A percentile compares a stretch with the other conserved stretches of the same genome.
These are phyloP conservation scores for Porites rus DNA, from an alignment of 92 coral and sea anemone genomes.

Conservation along the genomic window DNA sequence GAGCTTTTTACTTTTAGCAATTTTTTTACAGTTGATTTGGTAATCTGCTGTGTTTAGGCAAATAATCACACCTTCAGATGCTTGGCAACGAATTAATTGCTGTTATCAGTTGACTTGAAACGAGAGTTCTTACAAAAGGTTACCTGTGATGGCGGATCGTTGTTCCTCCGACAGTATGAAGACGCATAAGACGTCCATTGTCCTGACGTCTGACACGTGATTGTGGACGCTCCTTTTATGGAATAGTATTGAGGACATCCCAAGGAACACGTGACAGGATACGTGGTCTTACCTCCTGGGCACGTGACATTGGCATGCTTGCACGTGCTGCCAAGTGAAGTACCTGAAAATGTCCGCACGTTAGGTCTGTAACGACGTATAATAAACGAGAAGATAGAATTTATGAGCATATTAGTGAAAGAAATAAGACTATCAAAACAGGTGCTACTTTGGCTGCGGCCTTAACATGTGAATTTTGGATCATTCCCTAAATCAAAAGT, in stretches of 20 bases:
- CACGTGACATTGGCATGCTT: constrained; percentile 83
- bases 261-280: constrained; percentile 88
- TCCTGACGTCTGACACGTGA: constrained; percentile 95
- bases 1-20: no score
- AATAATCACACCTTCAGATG: no score
- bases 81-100: no score
- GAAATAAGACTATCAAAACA: no score
- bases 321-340: constrained; percentile 82
- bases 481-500: no score
- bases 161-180: constrained; percentile 92
- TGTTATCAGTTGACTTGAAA: no score
- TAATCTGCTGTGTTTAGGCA: no score
- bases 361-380: background rate
- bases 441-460: no score
- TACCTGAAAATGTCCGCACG: constrained; percentile 59
- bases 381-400: background rate
- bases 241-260: constrained; percentile 87
- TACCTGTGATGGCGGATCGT: constrained; percentile 97
- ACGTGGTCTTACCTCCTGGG: constrained; percentile 82
- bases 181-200: constrained; percentile 83
- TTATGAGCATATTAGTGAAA: background rate
- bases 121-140: background rate
- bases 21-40: no score
- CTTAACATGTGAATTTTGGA: no score
- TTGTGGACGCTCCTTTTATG: constrained; percentile 75